Evolutionary conservation across 1,140 invertebrate species (phyloP), one percentile per base, ranked within the genome.

Genomic region (Monochamus saltuarius): DNA sequence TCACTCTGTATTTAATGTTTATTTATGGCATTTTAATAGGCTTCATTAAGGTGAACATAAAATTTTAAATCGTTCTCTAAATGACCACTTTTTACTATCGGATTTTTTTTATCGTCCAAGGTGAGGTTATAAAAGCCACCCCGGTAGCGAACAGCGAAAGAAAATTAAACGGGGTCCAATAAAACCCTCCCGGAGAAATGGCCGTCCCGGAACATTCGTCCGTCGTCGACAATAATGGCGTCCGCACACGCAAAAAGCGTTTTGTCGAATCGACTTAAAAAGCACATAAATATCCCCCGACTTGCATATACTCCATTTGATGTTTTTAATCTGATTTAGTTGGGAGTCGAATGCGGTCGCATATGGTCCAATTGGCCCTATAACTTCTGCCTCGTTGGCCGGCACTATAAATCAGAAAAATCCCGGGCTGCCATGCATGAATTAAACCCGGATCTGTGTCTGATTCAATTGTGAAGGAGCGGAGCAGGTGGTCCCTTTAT

Each of bases 331-430:
- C 37, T 56, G 54, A 56, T 56, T 45, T 42, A 51, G 46, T 43
- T n/a, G 46, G 34, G 51, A 22, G 38, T 17, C 17, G n/a, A n/a
- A 22, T 40, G 56, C 37, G 56, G 56, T 50, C 56, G 36, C 56
- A 59, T 59, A 59, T 59, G 56, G 19, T 59, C 38, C 45, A 51
- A 59, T 59, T 51, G 56, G n/a, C 17, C 56, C 14, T 40, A 49
- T 57, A 59, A 59, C 47, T 51, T 59, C 56, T 38, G 36, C 47
- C 35, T 51, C 45, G 56, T 22, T 59, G 46, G 35, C 45, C 35
- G 16, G 37, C 19, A 10, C 14, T 10, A 59, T 59, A 59, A 51
- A 59, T 59, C 19, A 16, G 35, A 37, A 11, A 10, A 34, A 47
- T 46, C 46, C 13, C 13, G 40, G 11, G 13, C 17, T 49, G 14